Evolutionary conservation across 2,113 vertebrate species (phyloP).

Genomic region (Paralichthys olivaceus): DNA sequence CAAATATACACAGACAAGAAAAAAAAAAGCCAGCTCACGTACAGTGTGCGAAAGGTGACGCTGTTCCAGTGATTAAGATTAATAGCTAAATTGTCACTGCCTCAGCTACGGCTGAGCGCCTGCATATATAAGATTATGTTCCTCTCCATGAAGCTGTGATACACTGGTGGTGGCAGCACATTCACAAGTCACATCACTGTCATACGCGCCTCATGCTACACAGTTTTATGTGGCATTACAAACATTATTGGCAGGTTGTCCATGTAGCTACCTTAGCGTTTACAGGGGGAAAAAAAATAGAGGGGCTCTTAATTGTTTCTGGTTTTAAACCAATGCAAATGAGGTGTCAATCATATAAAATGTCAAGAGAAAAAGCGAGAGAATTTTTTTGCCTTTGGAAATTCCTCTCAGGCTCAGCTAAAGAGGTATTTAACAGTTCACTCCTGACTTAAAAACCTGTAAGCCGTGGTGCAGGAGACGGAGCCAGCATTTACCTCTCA

Average conservation of each 20-base stretch:
- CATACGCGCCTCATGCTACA: slow-evolving; percentile 3
- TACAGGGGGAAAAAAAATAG: neutral
- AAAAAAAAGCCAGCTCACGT: slow-evolving; percentile 1
- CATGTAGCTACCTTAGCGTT: slow-evolving; percentile 5
- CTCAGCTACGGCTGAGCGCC: slow-evolving; percentile 44
- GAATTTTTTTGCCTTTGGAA: neutral
- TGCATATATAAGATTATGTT: slow-evolving; percentile 51
- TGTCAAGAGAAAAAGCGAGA: neutral
- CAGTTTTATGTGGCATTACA: slow-evolving; percentile 27
- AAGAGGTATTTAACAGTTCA: slow-evolving; percentile 37
- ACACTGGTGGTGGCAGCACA: slow-evolving; percentile 19
- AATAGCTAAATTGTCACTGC: slow-evolving; percentile 58
- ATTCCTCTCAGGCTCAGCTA: neutral
- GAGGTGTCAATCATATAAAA: slow-evolving; percentile 12
- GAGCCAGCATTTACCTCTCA: slow-evolving; percentile 54
- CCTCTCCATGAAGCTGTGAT: slow-evolving; percentile 42
- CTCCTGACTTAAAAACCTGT: slow-evolving; percentile 34
- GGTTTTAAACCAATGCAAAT: slow-evolving; percentile 17
- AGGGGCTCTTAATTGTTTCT: neutral
- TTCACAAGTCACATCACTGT: slow-evolving; percentile 18
- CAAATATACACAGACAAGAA: slow-evolving; percentile 17
- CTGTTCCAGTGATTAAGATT: slow-evolving; percentile 66
- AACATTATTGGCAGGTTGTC: slow-evolving; percentile 14
- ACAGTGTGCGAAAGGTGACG: slow-evolving; percentile 41
- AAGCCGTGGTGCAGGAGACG: slow-evolving; percentile 30